Conservation (phyloP, 2,888 invertebrate genomes). For the Luffia ferchaultella region DNA sequence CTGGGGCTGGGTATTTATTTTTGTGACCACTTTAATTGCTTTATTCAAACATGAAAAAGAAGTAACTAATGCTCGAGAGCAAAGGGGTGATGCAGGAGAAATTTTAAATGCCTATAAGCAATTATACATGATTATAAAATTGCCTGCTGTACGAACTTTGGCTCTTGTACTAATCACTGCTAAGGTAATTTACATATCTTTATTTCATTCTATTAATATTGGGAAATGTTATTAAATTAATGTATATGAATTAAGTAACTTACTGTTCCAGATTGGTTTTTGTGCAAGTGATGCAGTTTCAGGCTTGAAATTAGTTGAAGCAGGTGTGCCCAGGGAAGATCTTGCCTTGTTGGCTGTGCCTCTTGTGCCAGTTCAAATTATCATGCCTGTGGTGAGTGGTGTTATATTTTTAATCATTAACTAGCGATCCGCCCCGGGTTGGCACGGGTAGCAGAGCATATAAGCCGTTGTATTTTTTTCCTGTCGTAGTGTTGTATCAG, state of each 20-base stretch:
- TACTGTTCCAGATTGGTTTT: conserved; percentile 81
- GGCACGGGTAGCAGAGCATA: no score
- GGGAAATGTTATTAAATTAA: no score
- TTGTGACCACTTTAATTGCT: conserved; percentile 89
- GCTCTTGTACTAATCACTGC: conserved; percentile 86
- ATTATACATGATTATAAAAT: conserved; percentile 81
- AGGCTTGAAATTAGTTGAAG: conserved; percentile 93
- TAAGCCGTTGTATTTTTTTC: no score
- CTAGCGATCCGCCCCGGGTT: no score
- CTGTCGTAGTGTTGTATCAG: no score
- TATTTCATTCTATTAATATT: conserved; percentile 1
- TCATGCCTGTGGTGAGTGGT: conserved; percentile 89
- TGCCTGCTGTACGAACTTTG: conserved; percentile 82
- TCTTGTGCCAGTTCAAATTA: conserved; percentile 91
- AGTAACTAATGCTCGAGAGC: conserved; percentile 31
- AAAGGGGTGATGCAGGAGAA: conserved; percentile 44
- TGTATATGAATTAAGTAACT: background rate
- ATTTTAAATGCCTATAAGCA: conserved; percentile 79
- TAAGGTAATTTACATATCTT: conserved; percentile 73
- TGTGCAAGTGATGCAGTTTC: conserved; percentile 96
- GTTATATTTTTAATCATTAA: no score
- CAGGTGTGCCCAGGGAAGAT: conserved; percentile 95
- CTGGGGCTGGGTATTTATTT: conserved; percentile 93
- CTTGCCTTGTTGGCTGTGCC: conserved; percentile 93
- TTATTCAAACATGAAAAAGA: conserved; percentile 85